Conservation (phyloP, 2,888 invertebrate species). For the Nudaria mundana region DNA sequence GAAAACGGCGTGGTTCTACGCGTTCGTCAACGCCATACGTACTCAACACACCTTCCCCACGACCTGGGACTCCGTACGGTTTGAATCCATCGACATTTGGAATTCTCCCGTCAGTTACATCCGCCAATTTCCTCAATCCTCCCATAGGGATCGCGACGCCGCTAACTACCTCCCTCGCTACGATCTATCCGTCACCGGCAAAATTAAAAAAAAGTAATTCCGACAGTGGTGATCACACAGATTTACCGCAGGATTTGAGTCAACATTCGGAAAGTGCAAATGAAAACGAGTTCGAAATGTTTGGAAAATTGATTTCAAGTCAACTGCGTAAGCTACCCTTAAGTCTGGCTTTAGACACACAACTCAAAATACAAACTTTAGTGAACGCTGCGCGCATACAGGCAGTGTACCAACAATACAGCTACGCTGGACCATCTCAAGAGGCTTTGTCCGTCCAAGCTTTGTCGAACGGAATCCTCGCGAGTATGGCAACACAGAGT, state of each 20-base stretch:
- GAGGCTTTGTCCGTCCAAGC: conserved; percentile 72
- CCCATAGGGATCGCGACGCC: conserved; percentile 76
- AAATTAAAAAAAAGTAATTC: conserved; percentile 67
- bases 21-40: conserved; percentile 74
- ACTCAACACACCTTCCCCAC: conserved; percentile 72
- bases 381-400: conserved; percentile 73
- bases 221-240: conserved; percentile 59
- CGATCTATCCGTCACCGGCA: conserved; percentile 67
- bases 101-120: conserved; percentile 62
- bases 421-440: conserved; percentile 72
- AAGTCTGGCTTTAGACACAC: conserved; percentile 71
- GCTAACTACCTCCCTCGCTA: conserved; percentile 68
- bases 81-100: conserved; percentile 65
- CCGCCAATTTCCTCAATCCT: conserved; percentile 69
- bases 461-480: conserved; percentile 69
- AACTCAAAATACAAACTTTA: conserved; percentile 70
- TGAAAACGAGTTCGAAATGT: conserved; percentile 77
- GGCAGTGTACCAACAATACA: conserved; percentile 75
- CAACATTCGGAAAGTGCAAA: conserved; percentile 71
- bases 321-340: conserved; percentile 70
- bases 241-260: conserved; percentile 70
- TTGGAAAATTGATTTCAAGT: conserved; percentile 73
- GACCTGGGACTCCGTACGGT: conserved; percentile 72
- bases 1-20: conserved; percentile 72
- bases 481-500: conserved; percentile 68